Evolutionary conservation across 2,888 invertebrate species (phyloP).

Genomic region (Diarsia brunnea): DNA sequence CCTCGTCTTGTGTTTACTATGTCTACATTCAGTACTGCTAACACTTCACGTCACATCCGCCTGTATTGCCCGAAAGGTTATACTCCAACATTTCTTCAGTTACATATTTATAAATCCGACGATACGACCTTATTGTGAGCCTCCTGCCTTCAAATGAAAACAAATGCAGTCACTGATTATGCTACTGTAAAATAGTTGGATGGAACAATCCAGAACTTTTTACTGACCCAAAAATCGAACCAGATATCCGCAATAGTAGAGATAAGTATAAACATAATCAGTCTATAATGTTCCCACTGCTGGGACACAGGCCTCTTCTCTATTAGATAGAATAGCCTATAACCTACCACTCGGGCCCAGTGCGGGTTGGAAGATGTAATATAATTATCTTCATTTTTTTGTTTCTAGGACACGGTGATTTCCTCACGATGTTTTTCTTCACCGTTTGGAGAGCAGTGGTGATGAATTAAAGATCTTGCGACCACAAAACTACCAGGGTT

Average conservation of each 20-base stretch:
- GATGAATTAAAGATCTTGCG: background rate
- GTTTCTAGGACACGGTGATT: no score
- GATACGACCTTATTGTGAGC: background rate
- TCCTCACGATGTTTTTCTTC: no score
- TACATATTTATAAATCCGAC: accelerated
- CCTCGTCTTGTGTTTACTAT: conserved; percentile 80
- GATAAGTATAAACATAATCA: no score
- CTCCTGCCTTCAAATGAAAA: background rate
- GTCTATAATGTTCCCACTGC: no score
- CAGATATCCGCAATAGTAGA: background rate
- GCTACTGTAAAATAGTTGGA: background rate
- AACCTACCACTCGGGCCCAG: no score
- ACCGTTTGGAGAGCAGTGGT: no score
- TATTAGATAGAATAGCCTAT: no score
- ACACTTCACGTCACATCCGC: background rate
- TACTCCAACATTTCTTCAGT: background rate
- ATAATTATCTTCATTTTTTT: no score
- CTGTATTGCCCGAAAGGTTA: background rate
- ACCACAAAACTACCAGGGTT: background rate
- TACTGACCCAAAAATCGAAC: background rate
- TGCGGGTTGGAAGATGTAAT: no score
- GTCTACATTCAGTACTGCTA: background rate
- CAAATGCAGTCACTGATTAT: background rate
- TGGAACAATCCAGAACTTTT: background rate
- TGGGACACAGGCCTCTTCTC: no score